Percentiles rank a stretch among this genome's conserved stretches.
Evolutionary conservation across 2,113 vertebrate genomes (phyloP).

Genomic region (Crotalus horridus): DNA sequence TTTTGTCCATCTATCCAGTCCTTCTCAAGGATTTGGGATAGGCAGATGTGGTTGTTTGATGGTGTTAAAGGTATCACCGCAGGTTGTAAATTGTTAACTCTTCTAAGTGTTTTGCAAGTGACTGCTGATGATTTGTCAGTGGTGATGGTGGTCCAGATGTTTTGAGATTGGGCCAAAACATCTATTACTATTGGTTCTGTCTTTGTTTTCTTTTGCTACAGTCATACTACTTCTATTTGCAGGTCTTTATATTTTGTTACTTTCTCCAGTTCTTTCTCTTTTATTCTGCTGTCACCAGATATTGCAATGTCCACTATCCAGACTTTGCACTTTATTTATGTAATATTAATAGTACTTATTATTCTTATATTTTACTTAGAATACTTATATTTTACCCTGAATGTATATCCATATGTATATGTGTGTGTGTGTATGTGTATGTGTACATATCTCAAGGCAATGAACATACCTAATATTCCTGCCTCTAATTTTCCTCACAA

Average conservation of each 20-base stretch:
- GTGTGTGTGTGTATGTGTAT: neutral
- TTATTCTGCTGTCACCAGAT: neutral
- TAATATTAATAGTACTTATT: neutral
- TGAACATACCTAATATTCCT: neutral
- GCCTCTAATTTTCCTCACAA: neutral
- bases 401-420: neutral
- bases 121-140: neutral
- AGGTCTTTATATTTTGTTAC: neutral
- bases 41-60: neutral
- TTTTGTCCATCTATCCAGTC: neutral
- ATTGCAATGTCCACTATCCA: neutral
- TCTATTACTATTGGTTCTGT: neutral
- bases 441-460: neutral
- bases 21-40: neutral
- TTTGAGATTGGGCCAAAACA: neutral
- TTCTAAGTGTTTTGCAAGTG: neutral
- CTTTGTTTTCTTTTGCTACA: neutral
- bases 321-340: neutral
- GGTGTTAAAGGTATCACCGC: neutral
- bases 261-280: neutral
- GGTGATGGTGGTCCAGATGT: neutral
- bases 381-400: neutral
- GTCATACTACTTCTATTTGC: neutral
- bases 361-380: neutral
- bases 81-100: neutral